Evolutionary conservation across 2,113 vertebrate species (phyloP).

Genomic region (Campylomormyrus tamandua): DNA sequence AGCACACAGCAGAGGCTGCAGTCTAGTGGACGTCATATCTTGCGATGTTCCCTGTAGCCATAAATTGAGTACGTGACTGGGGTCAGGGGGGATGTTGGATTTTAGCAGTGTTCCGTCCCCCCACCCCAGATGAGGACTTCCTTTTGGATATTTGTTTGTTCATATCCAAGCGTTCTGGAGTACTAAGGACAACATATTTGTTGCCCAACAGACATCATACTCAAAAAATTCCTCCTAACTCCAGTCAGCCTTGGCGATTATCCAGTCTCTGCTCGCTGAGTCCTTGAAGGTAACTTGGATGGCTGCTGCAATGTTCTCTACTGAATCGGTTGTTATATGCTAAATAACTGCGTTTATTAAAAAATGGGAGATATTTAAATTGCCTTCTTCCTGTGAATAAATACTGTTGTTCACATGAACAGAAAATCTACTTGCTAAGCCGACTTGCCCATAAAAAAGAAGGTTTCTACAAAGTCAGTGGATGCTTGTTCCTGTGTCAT

Average conservation of each 20-base stretch:
- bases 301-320: neutral
- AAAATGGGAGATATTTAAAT: neutral
- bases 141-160: neutral
- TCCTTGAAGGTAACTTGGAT: neutral
- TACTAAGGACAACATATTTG: neutral
- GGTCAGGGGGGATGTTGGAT: neutral
- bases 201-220: neutral
- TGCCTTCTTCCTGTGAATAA: slow-evolving; percentile 8
- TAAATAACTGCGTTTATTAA: neutral
- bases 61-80: neutral
- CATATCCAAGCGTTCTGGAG: neutral
- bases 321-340: neutral
- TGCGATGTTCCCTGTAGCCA: neutral
- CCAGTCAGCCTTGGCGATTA: neutral
- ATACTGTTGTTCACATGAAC: neutral
- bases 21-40: neutral
- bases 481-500: slow-evolving; percentile 73
- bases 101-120: neutral
- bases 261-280: neutral
- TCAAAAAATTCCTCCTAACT: neutral
- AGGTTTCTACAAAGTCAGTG: slow-evolving; percentile 58
- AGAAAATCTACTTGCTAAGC: slow-evolving; percentile 18
- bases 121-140: neutral
- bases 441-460: slow-evolving; percentile 19
- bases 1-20: neutral